Evolutionary conservation across 2,888 invertebrate genomes (phyloP).

Genomic region (Buathra laborator): DNA sequence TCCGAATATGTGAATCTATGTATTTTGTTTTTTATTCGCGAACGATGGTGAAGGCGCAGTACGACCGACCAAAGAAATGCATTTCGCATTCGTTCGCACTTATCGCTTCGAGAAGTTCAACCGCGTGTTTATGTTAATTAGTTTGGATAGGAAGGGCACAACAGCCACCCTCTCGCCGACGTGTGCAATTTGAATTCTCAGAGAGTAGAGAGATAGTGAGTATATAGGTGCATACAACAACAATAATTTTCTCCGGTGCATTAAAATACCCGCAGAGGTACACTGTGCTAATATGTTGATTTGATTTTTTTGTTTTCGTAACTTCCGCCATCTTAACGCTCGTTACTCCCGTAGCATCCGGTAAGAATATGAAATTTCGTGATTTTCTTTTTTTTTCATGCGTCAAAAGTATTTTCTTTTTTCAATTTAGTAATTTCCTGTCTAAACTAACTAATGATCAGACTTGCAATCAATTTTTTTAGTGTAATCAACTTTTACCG

Average conservation of each 20-base stretch:
- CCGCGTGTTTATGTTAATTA: conserved; percentile 67
- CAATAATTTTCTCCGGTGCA: conserved; percentile 21
- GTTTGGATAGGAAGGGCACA: conserved; percentile 43
- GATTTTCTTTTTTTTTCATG: background rate
- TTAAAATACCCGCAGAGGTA: background rate
- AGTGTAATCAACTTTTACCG: too few relatives aligned
- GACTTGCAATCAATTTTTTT: too few relatives aligned
- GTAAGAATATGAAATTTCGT: background rate
- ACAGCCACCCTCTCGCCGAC: conserved; percentile 15
- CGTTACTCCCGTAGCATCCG: conserved; percentile 29
- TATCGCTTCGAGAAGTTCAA: conserved; percentile 59
- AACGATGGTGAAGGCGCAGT: background rate
- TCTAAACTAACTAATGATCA: too few relatives aligned
- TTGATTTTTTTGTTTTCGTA: conserved; percentile 8
- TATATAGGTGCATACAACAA: conserved; percentile 27
- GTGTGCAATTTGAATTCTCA: conserved; percentile 53
- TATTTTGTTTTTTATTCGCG: conserved; percentile 1
- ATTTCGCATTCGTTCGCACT: conserved; percentile 52
- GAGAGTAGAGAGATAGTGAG: conserved; percentile 42
- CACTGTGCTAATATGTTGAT: background rate
- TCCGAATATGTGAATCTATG: conserved; percentile 16
- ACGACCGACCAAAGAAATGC: conserved; percentile 51
- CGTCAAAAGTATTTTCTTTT: too few relatives aligned
- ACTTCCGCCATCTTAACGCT: conserved; percentile 31
- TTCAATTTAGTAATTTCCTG: too few relatives aligned